Base-by-base conservation (phyloP, 1,140 invertebrate genomes). In the Popillia japonica region DNA sequence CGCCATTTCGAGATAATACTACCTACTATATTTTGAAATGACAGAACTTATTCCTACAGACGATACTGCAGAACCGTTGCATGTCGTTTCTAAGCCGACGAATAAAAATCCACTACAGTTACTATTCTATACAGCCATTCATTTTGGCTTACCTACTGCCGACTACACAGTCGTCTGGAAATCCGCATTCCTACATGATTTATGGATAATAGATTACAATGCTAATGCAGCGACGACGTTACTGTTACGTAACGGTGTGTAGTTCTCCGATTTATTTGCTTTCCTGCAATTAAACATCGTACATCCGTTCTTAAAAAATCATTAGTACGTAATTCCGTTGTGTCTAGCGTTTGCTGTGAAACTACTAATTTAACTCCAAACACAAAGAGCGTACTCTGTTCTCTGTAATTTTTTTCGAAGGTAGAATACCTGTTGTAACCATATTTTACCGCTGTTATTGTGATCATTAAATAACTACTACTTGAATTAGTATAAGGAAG, bases 261-360 rank as follows among this genome's bases (percentile, higher is more conserved):
- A 68, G 6, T 27, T 68, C 61, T 68, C 61, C 22, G 61, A 68
- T 68, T 68, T 68, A 34, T 68, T 68, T 23, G 27, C 22, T 68
- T 68, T 68, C 61, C 61, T 68, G 61, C 61, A 68, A 68, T 68
- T 68, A 68, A 68, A 34, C 22, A 23, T 68, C 20, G 14, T 9
- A 22, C 27, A 22, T 68, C 61, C 61, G 61, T 68, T 68, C 61
- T 68, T 68, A 22, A 68, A 68, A 68, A 27, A 4, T 68, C 61
- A 68, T 68, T 68, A 68, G 61, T 10, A 68, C 61, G 61, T 22
- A 68, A 68, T 68, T 68, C 61, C n/a, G 22, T 68, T 68, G 27
- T 68, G 61, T 23, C 27, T 68, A 68, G 11, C 22, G 2, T 27
- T 68, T 68, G 7, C 22, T 68, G 10, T 27, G 9, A 68, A 23